phyloP scores from a whole-genome alignment of 2,113 vertebrate species.

The Reinhardtius hippoglossoides region DNA sequence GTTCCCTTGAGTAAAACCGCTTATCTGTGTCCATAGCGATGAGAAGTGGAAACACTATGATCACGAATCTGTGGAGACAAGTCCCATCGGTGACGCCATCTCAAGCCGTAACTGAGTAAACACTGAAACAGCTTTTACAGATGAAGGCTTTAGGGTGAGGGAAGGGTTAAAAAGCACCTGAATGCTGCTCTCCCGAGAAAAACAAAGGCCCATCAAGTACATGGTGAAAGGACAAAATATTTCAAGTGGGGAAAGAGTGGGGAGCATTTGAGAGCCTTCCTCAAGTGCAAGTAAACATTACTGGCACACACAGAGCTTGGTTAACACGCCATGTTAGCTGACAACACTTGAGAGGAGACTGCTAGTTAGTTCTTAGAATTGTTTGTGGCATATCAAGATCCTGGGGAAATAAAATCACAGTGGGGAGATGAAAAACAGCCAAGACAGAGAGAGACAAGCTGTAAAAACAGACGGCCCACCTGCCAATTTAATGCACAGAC shows the following conservation, averaged over 20 bases:
- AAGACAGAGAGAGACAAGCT: not conserved
- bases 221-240: constrained; percentile 21
- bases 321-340: not conserved
- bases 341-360: not conserved
- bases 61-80: constrained; percentile 59
- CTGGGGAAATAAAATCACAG: not conserved
- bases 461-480: not conserved
- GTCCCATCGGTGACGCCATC: constrained; percentile 30
- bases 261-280: too few species aligned
- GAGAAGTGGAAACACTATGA: constrained; percentile 31
- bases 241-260: constrained; percentile 4
- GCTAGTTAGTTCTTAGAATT: not conserved
- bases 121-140: not conserved
- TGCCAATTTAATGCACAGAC: constrained; percentile 30
- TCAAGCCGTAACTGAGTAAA: constrained; percentile 8
- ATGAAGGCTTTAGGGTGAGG: not conserved
- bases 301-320: not conserved
- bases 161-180: constrained; percentile 13
- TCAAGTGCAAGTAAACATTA: too few species aligned
- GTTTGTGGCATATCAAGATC: not conserved
- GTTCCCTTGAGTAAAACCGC: constrained; percentile 52
- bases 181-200: constrained; percentile 38
- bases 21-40: constrained; percentile 28
- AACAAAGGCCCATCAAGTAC: constrained; percentile 29
- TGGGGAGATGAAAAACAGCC: not conserved